phyloP scores from a whole-genome alignment of 2,797 vertebrate genomes.

The Champsocephalus gunnari region DNA sequence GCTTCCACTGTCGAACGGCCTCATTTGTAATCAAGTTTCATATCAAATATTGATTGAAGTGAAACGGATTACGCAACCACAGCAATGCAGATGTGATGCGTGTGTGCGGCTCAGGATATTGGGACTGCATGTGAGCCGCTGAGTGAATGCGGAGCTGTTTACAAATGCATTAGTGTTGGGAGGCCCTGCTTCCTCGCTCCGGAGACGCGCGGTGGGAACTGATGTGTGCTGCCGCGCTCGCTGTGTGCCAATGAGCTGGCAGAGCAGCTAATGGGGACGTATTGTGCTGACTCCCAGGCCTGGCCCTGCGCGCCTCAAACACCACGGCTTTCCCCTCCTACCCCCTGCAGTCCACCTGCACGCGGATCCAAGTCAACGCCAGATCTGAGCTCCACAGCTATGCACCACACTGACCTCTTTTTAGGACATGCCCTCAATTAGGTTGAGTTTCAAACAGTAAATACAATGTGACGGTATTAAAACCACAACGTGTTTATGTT shows the following conservation, averaged over 20 bases:
- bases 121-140: slow-evolving; percentile 21
- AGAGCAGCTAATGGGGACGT: slow-evolving; percentile 66
- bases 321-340: slow-evolving; percentile 65
- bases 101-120: slow-evolving; percentile 56
- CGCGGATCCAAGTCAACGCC: slow-evolving; percentile 71
- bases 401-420: slow-evolving; percentile 55
- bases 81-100: slow-evolving; percentile 23
- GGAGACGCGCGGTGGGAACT: slow-evolving; percentile 44
- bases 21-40: slow-evolving; percentile 26
- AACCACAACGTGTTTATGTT: not conserved
- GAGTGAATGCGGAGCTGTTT: not conserved
- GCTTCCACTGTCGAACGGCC: slow-evolving; percentile 26
- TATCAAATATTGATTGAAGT: slow-evolving; percentile 52
- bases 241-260: slow-evolving; percentile 58
- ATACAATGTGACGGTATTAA: not conserved
- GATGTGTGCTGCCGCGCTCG: slow-evolving; percentile 52
- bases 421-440: slow-evolving; percentile 41
- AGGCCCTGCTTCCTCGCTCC: slow-evolving; percentile 25
- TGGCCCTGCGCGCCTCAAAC: slow-evolving; percentile 56
- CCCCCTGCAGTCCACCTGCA: slow-evolving; percentile 71
- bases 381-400: slow-evolving; percentile 62
- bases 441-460: not conserved
- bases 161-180: slow-evolving; percentile 31
- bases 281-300: slow-evolving; percentile 81
- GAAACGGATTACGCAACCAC: slow-evolving; percentile 30